A percentile compares a stretch with the other conserved stretches of the same genome.
phyloP scores from a whole-genome alignment of 1,140 invertebrate genomes.

The Chelonus insularis region DNA sequence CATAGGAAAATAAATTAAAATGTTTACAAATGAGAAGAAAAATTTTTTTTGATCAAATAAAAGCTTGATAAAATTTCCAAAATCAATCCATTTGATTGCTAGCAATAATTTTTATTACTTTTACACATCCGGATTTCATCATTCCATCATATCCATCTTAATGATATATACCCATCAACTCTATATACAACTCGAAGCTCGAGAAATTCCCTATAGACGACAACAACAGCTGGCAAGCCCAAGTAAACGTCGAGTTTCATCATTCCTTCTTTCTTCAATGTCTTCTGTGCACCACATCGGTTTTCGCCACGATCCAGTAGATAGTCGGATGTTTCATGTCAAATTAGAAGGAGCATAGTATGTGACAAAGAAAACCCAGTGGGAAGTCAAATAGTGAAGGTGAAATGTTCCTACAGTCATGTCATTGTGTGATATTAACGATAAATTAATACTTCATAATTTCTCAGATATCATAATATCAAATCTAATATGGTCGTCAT shows the following conservation, averaged over 20 bases:
- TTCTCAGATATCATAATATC: not conserved
- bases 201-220: conserved; percentile 26
- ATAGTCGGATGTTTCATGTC: conserved; percentile 29
- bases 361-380: conserved; percentile 7
- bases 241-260: not conserved
- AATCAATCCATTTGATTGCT: no score
- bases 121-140: no score
- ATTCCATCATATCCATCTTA: not conserved
- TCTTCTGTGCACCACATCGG: not conserved
- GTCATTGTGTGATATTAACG: not conserved
- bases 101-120: no score
- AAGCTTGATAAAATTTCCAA: no score
- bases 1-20: no score
- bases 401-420: conserved; percentile 3
- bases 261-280: not conserved
- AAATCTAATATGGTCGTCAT: not conserved
- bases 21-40: no score
- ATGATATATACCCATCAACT: not conserved
- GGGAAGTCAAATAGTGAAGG: conserved; percentile 12
- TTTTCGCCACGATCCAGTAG: conserved; percentile 21
- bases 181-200: conserved; percentile 17
- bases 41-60: no score
- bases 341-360: conserved; percentile 28
- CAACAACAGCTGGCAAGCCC: conserved; percentile 12
- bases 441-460: not conserved